A percentile compares a stretch with the other conserved stretches of the same genome.
phyloP scores from a whole-genome alignment of 2,797 vertebrate genomes.

The Channallabes apus region DNA sequence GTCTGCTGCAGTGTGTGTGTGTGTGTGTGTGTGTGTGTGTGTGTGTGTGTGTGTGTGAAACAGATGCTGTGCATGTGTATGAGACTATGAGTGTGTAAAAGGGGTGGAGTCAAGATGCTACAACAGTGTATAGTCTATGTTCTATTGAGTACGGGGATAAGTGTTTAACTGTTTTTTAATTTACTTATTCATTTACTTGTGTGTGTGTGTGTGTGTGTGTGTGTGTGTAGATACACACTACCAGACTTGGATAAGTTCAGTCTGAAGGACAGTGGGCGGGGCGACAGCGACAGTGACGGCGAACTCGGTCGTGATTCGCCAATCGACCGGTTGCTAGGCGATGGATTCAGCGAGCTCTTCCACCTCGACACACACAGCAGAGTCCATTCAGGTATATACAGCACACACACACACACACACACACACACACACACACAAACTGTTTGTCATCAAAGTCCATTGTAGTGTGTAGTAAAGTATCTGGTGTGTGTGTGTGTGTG shows the following conservation, averaged over 20 bases:
- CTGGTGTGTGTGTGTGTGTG: neutral
- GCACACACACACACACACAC: no score
- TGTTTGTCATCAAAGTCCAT: conserved; percentile 21
- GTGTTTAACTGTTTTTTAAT: neutral
- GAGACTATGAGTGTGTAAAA: neutral
- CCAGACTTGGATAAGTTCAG: conserved; percentile 99
- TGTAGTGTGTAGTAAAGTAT: neutral
- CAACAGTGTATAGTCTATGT: neutral
- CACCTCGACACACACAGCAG: conserved; percentile 90
- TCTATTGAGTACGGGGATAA: neutral
- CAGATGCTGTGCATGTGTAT: neutral
- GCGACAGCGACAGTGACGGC: conserved; percentile 99
- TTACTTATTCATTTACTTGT: conserved; percentile 58
- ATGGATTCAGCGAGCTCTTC: conserved; percentile 97
- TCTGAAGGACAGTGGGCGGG: conserved; percentile 97
- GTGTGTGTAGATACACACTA: conserved; percentile 86
- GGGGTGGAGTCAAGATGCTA: neutral
- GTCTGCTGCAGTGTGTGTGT: neutral
- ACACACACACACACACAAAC: conserved; percentile 49
- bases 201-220: conserved; percentile 22
- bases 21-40: neutral
- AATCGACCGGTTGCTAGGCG: conserved; percentile 94
- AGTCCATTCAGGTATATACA: conserved; percentile 89
- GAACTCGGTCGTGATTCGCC: conserved; percentile 98
- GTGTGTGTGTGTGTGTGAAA: neutral